A percentile compares a stretch with the other conserved stretches of the same genome.
Evolutionary conservation across 2,888 invertebrate species (phyloP).

Genomic region (Lepas anatifera): DNA sequence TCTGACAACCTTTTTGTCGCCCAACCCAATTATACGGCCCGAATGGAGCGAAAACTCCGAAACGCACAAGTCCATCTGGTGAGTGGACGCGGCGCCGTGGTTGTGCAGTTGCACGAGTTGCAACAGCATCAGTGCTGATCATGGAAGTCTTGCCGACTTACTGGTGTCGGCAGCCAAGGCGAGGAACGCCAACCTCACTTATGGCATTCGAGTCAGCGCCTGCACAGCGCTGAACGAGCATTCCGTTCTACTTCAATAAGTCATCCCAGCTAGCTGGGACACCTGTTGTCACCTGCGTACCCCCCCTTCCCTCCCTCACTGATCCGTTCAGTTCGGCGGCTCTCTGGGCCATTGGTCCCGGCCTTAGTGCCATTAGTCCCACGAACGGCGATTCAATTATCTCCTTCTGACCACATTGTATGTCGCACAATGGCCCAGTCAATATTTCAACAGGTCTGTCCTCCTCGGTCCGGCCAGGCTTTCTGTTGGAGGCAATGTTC

Average conservation of each 20-base stretch:
- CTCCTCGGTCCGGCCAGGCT: background rate
- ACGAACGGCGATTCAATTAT: background rate
- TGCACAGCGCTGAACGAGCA: too few species aligned
- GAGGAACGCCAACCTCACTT: too few species aligned
- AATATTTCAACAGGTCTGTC: constrained; percentile 9
- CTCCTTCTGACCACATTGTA: background rate
- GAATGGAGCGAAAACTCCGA: constrained; percentile 11
- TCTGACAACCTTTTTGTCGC: constrained; percentile 1
- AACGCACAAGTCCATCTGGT: constrained; percentile 9
- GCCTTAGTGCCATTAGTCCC: background rate
- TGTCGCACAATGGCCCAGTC: background rate
- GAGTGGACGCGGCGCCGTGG: too few species aligned
- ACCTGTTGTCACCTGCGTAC: background rate
- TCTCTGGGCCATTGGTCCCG: background rate
- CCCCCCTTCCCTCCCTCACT: too few species aligned
- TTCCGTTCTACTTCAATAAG: too few species aligned
- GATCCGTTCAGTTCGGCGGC: too few species aligned
- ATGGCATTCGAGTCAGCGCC: too few species aligned
- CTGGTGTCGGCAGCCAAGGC: too few species aligned
- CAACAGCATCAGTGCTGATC: too few species aligned
- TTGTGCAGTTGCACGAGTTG: too few species aligned
- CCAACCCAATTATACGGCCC: constrained; percentile 11
- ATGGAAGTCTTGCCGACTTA: too few species aligned
- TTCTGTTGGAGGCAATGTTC: background rate
- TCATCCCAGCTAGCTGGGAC: too few species aligned